Percentiles rank a stretch among this genome's conserved stretches.
Conservation (phyloP, 2,797 vertebrate genomes). For the Otolemur crassicaudatus region DNA sequence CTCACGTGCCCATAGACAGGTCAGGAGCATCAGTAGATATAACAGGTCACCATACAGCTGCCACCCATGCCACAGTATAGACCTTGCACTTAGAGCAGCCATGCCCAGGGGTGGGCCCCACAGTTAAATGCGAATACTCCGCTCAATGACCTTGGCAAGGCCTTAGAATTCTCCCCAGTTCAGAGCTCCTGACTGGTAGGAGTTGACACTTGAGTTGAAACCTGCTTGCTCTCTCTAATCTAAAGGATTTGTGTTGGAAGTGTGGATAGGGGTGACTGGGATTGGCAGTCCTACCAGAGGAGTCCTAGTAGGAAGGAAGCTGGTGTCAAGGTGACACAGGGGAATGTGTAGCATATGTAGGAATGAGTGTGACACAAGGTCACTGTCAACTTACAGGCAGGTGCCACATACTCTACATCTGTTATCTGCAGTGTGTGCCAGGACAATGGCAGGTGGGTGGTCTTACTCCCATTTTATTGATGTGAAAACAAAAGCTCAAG, state of each 20-base stretch:
- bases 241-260: neutral
- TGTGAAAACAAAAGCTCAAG: neutral
- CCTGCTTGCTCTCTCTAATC: fast-evolving
- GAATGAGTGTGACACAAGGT: neutral
- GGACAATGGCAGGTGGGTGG: fast-evolving
- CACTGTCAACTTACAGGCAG: fast-evolving
- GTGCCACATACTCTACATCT: fast-evolving
- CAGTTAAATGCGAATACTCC: too few species aligned
- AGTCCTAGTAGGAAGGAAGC: neutral
- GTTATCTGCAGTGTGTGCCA: neutral
- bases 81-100: neutral
- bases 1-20: neutral
- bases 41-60: fast-evolving
- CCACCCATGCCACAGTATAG: too few species aligned
- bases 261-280: neutral
- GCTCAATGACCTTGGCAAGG: neutral
- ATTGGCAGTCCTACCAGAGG: fast-evolving
- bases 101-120: neutral
- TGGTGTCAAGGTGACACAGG: neutral
- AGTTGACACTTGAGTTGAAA: neutral
- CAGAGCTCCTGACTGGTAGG: neutral
- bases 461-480: neutral
- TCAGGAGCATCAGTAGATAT: neutral
- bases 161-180: neutral
- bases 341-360: fast-evolving